These are phyloP conservation scores for Silurus asotus DNA, from an alignment of 2,113 vertebrate species.

Conservation along the genomic window DNA sequence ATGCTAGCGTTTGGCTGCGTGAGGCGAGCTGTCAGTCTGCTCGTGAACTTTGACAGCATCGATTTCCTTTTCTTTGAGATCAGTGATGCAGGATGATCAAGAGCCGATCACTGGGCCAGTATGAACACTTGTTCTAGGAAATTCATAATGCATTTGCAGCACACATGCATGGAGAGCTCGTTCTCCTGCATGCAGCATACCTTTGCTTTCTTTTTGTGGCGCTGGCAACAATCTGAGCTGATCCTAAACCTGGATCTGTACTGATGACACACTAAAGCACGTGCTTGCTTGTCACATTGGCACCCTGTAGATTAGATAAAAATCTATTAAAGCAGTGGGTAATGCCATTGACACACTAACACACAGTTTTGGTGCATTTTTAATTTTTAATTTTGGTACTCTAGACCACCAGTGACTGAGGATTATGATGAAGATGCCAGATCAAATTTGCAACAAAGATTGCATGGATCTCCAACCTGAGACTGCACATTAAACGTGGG, in stretches of 20 bases:
- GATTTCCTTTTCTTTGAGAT: background rate
- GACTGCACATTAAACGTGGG: background rate
- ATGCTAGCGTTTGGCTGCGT: background rate
- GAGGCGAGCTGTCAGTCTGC: background rate
- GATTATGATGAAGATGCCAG: background rate
- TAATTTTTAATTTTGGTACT: background rate
- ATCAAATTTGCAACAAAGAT: background rate
- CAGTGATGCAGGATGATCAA: background rate
- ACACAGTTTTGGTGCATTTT: background rate
- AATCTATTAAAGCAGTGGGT: background rate
- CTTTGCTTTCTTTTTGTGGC: background rate
- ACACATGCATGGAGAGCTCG: background rate
- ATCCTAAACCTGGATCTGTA: background rate
- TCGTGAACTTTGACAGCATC: slow-evolving; percentile 27
- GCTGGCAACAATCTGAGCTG: background rate
- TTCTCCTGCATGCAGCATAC: background rate
- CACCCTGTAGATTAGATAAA: background rate
- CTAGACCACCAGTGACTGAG: background rate
- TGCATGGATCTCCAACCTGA: background rate
- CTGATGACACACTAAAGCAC: background rate
- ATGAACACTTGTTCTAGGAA: no score
- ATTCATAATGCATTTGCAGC: background rate
- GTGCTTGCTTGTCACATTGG: no score
- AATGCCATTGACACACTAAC: background rate
- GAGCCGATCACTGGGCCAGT: background rate